Percentiles rank a stretch among this genome's conserved stretches.
Evolutionary conservation across 2,888 invertebrate species (phyloP).

Genomic region (Drosophila tripunctata): DNA sequence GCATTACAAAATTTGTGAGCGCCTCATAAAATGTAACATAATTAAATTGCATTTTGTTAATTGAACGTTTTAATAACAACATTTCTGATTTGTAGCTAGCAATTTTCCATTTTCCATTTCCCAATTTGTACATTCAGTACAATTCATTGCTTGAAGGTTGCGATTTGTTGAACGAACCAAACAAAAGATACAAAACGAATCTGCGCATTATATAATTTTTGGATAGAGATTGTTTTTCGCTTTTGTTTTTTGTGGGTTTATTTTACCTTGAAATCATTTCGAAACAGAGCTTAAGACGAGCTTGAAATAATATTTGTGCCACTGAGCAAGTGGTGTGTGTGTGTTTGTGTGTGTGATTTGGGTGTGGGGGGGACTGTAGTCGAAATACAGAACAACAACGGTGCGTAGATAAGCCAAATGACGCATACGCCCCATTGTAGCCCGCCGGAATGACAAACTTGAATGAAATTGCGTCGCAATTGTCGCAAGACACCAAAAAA

Average conservation of each 20-base stretch:
- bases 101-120: background rate
- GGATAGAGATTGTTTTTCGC: constrained; percentile 30
- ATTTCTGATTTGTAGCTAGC: constrained; percentile 14
- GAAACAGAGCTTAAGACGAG: constrained; percentile 20
- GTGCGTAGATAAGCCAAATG: constrained; percentile 34
- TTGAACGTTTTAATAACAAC: constrained; percentile 23
- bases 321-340: no score
- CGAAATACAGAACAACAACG: constrained; percentile 6
- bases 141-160: constrained; percentile 56
- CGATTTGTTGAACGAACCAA: constrained; percentile 31
- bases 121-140: no score
- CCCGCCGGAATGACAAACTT: background rate
- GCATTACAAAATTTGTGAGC: constrained; percentile 24
- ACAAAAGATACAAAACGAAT: background rate
- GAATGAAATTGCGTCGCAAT: constrained; percentile 58
- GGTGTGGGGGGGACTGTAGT: background rate
- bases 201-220: constrained; percentile 40
- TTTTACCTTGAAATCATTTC: constrained; percentile 59
- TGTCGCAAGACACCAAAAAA: constrained; percentile 9
- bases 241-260: constrained; percentile 26
- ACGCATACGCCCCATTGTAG: constrained; percentile 49
- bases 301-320: constrained; percentile 2
- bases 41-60: constrained; percentile 1
- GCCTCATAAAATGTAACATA: constrained; percentile 32
- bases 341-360: background rate